These are phyloP conservation scores for Anastrepha ludens DNA, from an alignment of 1,140 invertebrate genomes.

Conservation along the genomic window DNA sequence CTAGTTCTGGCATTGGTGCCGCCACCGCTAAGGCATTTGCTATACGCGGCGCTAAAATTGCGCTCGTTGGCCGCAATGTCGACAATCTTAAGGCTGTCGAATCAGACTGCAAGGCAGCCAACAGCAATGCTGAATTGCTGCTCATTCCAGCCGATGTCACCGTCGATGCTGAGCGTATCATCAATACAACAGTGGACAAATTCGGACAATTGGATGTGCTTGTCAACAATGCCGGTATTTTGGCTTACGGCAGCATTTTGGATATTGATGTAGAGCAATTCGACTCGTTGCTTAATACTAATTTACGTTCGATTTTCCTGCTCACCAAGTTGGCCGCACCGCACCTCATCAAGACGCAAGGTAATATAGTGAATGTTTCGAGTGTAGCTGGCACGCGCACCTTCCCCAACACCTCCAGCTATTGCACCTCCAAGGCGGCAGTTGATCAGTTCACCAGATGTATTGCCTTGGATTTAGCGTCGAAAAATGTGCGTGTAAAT, in stretches of 20 bases:
- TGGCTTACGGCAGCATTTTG: slow-evolving; percentile 84
- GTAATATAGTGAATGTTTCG: slow-evolving; percentile 88
- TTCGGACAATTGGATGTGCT: slow-evolving; percentile 81
- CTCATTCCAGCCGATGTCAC: slow-evolving; percentile 77
- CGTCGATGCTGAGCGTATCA: slow-evolving; percentile 79
- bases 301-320: slow-evolving; percentile 84
- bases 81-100: slow-evolving; percentile 79
- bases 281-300: slow-evolving; percentile 83
- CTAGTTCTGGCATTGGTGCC: slow-evolving; percentile 90
- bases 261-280: slow-evolving; percentile 83
- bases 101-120: slow-evolving; percentile 75
- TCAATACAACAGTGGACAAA: slow-evolving; percentile 78
- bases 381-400: slow-evolving; percentile 83
- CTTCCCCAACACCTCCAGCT: slow-evolving; percentile 80
- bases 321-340: slow-evolving; percentile 85
- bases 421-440: slow-evolving; percentile 88
- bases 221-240: slow-evolving; percentile 87
- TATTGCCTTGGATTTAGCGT: slow-evolving; percentile 80
- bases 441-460: slow-evolving; percentile 88
- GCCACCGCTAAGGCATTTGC: slow-evolving; percentile 88
- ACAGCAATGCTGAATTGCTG: slow-evolving; percentile 65
- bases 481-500: slow-evolving; percentile 82
- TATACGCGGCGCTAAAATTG: slow-evolving; percentile 80
- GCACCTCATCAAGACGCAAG: slow-evolving; percentile 82
- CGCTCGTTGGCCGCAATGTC: slow-evolving; percentile 84